phyloP scores from a whole-genome alignment of 2,888 invertebrate species.

The Dryocosmus kuriphilus region DNA sequence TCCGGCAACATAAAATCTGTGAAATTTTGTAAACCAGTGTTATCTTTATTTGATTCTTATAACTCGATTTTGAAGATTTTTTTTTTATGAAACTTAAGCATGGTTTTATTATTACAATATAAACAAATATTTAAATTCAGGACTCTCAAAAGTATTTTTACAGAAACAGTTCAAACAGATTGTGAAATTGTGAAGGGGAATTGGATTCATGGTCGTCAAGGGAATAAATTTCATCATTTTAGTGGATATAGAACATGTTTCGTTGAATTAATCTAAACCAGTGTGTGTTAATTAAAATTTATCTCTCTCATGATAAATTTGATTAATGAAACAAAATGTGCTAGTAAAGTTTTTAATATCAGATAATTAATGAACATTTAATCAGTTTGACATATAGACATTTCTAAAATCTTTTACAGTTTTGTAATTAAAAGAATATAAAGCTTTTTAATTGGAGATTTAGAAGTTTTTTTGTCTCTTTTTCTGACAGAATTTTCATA shows the following conservation, averaged over 20 bases:
- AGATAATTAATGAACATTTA: conserved; percentile 16
- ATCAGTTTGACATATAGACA: background rate
- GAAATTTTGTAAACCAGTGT: too few species aligned
- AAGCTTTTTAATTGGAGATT: background rate
- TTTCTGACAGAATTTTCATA: background rate
- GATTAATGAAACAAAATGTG: conserved; percentile 34
- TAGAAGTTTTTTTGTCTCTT: too few species aligned
- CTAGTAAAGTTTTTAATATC: background rate
- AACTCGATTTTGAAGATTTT: background rate
- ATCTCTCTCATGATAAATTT: conserved; percentile 27
- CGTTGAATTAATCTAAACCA: conserved; percentile 38
- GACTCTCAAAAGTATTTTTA: background rate
- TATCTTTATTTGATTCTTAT: background rate
- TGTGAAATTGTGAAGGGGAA: conserved; percentile 38
- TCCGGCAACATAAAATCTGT: too few species aligned
- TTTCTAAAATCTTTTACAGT: background rate
- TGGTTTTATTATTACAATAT: background rate
- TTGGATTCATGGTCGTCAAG: conserved; percentile 32
- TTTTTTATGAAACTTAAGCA: background rate
- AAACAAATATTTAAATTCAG: background rate
- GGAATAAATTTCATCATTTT: conserved; percentile 41
- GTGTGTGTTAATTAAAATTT: conserved; percentile 35
- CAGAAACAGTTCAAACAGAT: conserved; percentile 33
- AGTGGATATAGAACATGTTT: conserved; percentile 31
- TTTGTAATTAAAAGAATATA: background rate